phyloP scores from a whole-genome alignment of 2,888 invertebrate species.

The Gerosis bhagava region DNA sequence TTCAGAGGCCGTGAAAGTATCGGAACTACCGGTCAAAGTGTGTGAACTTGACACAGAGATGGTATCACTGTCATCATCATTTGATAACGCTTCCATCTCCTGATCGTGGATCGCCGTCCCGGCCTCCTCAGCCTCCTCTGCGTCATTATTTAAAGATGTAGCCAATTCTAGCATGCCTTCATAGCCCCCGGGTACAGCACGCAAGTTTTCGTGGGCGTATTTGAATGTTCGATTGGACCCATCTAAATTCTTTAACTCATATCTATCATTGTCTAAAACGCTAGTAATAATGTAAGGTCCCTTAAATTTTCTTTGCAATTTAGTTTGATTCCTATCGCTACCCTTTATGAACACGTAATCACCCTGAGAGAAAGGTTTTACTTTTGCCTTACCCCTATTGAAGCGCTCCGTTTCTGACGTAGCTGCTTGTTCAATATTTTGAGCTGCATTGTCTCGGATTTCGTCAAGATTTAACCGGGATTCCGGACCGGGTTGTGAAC shows the following conservation, averaged over 20 bases:
- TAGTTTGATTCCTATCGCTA: constrained; percentile 15
- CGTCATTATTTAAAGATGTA: too few species aligned
- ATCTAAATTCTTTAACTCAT: constrained; percentile 15
- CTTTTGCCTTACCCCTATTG: constrained; percentile 5
- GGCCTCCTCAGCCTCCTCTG: too few species aligned
- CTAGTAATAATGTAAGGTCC: constrained; percentile 9
- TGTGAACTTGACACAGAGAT: too few species aligned
- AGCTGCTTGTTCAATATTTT: constrained; percentile 7
- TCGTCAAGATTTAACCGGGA: constrained; percentile 1
- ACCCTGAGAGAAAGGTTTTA: constrained; percentile 14
- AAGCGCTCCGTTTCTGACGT: constrained; percentile 5
- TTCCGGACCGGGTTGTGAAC: neutral
- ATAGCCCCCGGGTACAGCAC: constrained; percentile 26
- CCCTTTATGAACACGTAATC: constrained; percentile 15
- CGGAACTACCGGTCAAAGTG: too few species aligned
- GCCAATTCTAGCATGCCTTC: constrained; percentile 12
- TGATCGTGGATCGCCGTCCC: constrained; percentile 15
- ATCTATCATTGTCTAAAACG: constrained; percentile 15
- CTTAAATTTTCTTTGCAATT: constrained; percentile 14
- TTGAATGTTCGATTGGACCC: constrained; percentile 29
- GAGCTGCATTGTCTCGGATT: constrained; percentile 4
- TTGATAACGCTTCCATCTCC: neutral
- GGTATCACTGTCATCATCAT: too few species aligned
- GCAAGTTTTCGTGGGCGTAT: constrained; percentile 33
- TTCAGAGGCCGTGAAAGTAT: too few species aligned